A percentile compares a stretch with the other conserved stretches of the same genome.
These are phyloP conservation scores for Alligator mississippiensis DNA, from an alignment of 2,113 vertebrate species.

Conservation along the genomic window DNA sequence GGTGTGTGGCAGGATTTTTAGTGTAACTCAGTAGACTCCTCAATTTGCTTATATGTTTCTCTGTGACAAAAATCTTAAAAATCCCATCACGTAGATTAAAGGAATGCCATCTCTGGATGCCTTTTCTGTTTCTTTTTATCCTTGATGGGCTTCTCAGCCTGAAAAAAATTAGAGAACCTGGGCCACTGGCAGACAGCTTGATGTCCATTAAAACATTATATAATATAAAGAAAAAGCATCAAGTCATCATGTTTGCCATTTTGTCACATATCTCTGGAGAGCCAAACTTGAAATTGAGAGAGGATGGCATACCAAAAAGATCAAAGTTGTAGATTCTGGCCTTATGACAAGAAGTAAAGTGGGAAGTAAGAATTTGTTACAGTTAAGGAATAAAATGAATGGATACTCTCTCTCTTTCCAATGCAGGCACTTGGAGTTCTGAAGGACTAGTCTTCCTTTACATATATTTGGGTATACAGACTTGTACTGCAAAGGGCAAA, in stretches of 20 bases:
- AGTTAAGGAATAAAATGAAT: too few relatives aligned
- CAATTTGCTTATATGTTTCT: neutral
- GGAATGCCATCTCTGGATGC: neutral
- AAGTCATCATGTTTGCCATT: neutral
- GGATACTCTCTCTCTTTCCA: neutral
- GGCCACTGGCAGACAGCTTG: too few relatives aligned
- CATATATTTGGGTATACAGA: too few relatives aligned
- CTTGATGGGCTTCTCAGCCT: neutral
- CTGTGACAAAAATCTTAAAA: neutral
- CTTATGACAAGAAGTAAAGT: neutral
- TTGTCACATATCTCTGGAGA: neutral
- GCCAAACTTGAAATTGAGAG: neutral
- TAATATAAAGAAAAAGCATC: neutral
- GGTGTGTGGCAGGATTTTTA: neutral
- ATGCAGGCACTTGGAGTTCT: neutral
- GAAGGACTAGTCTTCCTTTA: neutral
- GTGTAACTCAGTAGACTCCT: neutral
- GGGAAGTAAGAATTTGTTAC: neutral
- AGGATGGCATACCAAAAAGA: neutral
- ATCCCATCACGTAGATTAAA: neutral
- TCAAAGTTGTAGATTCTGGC: neutral
- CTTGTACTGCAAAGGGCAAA: neutral
- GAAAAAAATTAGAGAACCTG: neutral
- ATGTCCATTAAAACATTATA: too few relatives aligned
- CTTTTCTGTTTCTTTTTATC: too few relatives aligned